Base-by-base conservation (phyloP, 2,888 invertebrate species). In the Lissonota sp. region DNA sequence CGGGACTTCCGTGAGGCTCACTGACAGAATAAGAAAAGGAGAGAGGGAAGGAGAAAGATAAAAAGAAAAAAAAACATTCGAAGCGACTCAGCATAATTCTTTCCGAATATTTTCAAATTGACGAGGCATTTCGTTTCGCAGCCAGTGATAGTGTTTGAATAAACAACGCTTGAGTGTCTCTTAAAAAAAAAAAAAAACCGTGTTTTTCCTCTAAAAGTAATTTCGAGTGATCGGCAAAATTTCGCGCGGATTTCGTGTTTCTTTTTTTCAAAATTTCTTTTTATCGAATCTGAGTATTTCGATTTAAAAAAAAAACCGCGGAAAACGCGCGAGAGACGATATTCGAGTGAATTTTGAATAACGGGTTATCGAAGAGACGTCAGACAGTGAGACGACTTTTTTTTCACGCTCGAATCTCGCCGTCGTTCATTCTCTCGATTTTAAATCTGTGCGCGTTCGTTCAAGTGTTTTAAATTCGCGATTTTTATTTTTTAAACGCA, bases 361-460 rank as follows among this genome's bases (percentile, higher is more conserved):
- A 71, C 79, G 79, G 74, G 75, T 80, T 75, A 66, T 70, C 75
- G 66, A 80, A 70, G 63, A 74, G 37, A 70, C 79, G 42, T 62
- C 42, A 7, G 37, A 51, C 7, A 12, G 12, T 5, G 64, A n/a
- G 44, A 8, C n/a, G 8, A 6, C 66, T 66, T 71, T 51, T 40
- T 53, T 51, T 12, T 4, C 12, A 12, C 49, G 5, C n/a, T 14
- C 14, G 8, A 37, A 26, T 26, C 3, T 26, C 26, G 26, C n/a
- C n/a, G 26, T 2, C 26, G 26, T 26, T 26, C 3, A 26, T 26
- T 26, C 26, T 26, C 26, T 26, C 26, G 26, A 26, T 1, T 26
- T 26, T 26, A 1, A 26, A 26, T 26, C 26, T 26, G 26, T 26
- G 26, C 26, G 1, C 26, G 26, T 26, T 26, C 26, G 26, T 26